Evolutionary conservation across 2,113 vertebrate genomes (phyloP).

Genomic region (Acinonyx jubatus): DNA sequence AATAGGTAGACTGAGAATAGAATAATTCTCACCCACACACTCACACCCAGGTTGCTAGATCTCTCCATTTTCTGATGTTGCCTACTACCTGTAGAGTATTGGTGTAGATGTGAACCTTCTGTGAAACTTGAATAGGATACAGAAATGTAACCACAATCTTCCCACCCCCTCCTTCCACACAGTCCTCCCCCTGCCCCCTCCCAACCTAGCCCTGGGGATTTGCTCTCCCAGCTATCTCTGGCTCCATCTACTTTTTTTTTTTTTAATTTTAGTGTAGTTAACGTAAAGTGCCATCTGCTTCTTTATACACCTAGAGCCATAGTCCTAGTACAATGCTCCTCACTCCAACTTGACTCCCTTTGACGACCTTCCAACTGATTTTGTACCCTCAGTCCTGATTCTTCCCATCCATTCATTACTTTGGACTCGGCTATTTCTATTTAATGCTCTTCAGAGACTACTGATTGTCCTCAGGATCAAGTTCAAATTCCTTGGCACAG

Average conservation of each 20-base stretch:
- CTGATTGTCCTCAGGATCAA: not conserved
- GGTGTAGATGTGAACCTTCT: not conserved
- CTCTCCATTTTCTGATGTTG: not conserved
- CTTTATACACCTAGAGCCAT: not conserved
- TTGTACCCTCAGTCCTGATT: not conserved
- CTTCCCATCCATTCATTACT: not conserved
- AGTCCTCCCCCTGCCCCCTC: not conserved
- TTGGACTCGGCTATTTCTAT: not conserved
- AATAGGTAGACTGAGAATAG: not conserved
- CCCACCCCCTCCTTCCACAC: not conserved
- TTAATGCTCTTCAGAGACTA: not conserved
- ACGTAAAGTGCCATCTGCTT: not conserved
- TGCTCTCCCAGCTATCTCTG: not conserved
- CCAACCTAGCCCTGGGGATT: too few relatives aligned
- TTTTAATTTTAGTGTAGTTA: not conserved
- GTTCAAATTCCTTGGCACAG: not conserved
- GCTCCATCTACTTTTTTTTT: not conserved
- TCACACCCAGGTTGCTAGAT: too few relatives aligned
- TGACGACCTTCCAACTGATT: not conserved
- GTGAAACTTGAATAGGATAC: not conserved
- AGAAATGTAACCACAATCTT: not conserved
- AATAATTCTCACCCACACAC: not conserved
- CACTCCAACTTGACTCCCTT: fast-evolving
- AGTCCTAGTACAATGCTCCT: fast-evolving
- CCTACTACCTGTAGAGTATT: not conserved